These are phyloP conservation scores for Ruditapes philippinarum DNA, from an alignment of 1,140 invertebrate species.

Conservation along the genomic window DNA sequence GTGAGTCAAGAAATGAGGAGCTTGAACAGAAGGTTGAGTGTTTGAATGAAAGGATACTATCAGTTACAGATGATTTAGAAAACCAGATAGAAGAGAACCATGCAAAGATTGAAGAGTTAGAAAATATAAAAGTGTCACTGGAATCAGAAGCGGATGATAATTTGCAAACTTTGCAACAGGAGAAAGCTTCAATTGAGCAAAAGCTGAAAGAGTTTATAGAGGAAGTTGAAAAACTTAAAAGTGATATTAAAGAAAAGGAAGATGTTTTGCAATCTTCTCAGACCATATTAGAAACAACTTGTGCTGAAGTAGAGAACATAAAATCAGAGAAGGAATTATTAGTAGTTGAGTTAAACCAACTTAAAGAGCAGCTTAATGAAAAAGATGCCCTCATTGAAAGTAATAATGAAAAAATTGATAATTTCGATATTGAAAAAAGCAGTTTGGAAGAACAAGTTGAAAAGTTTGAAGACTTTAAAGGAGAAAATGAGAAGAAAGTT, in stretches of 20 bases:
- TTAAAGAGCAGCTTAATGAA: conserved; percentile 25
- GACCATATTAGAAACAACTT: background rate
- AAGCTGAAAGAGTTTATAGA: background rate
- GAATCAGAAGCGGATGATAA: background rate
- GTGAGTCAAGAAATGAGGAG: background rate
- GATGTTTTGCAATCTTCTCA: background rate
- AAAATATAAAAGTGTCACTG: background rate
- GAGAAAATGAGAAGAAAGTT: background rate
- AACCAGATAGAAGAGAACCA: background rate
- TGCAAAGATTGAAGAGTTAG: conserved; percentile 17
- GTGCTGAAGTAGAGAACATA: background rate
- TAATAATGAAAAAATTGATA: conserved; percentile 9
- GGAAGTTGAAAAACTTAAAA: background rate
- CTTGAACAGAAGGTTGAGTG: conserved; percentile 30
- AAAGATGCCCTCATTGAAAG: background rate
- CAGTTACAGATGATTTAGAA: background rate
- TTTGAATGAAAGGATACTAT: background rate
- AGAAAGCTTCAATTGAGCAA: conserved; percentile 2
- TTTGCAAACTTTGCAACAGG: background rate
- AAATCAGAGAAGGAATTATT: background rate
- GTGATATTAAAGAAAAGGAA: conserved; percentile 6
- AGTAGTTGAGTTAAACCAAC: background rate
- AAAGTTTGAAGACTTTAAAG: background rate
- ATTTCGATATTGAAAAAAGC: background rate
- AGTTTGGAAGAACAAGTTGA: background rate